These are phyloP conservation scores for Drosophila athabasca DNA, from an alignment of 1,140 invertebrate species.

Conservation along the genomic window DNA sequence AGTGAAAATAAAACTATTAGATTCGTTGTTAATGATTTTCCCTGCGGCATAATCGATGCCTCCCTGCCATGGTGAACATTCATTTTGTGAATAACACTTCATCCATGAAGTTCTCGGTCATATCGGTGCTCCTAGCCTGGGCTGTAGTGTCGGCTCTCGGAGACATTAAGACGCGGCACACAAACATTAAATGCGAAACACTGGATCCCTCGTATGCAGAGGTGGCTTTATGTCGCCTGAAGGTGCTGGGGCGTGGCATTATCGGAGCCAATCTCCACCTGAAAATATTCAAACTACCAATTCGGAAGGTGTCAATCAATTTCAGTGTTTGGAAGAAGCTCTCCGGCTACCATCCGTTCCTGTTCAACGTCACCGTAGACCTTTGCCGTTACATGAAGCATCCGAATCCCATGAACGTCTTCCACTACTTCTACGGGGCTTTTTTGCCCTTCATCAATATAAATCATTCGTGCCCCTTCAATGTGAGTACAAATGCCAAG, in stretches of 20 bases:
- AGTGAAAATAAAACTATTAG: too few species aligned
- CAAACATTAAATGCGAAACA: neutral
- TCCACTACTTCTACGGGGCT: constrained; percentile 23
- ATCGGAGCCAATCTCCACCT: constrained; percentile 23
- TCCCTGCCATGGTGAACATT: neutral
- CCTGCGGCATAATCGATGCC: neutral
- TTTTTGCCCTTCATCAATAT: constrained; percentile 15
- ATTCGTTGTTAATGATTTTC: neutral
- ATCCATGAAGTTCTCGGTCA: constrained; percentile 2
- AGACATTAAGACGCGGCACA: constrained; percentile 14
- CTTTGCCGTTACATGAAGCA: constrained; percentile 20
- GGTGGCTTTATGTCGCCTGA: constrained; percentile 8
- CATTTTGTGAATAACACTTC: neutral
- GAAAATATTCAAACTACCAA: neutral
- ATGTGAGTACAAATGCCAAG: constrained; percentile 16
- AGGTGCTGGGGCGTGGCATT: constrained; percentile 30
- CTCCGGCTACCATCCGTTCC: constrained; percentile 43
- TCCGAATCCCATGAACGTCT: constrained; percentile 23
- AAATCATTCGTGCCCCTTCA: constrained; percentile 35
- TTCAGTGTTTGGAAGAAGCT: constrained; percentile 23
- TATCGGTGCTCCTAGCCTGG: constrained; percentile 2
- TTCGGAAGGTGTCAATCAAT: neutral
- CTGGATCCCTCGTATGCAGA: too few species aligned
- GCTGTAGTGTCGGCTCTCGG: neutral
- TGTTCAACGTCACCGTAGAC: constrained; percentile 28